Base-by-base conservation (phyloP, 2,888 invertebrate genomes). In the Phaonia tiefii region DNA sequence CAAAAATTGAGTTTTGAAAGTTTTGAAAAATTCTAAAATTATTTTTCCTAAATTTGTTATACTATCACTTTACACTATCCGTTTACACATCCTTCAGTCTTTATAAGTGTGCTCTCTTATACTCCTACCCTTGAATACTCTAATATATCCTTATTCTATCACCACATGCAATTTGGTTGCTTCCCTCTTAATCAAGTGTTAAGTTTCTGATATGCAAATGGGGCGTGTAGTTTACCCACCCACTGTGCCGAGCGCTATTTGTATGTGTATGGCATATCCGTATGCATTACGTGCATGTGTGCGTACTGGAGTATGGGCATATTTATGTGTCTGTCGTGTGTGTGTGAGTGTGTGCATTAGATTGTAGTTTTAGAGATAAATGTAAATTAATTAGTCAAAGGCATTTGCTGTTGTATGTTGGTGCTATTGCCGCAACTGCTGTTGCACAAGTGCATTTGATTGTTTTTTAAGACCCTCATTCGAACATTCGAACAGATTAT, bases 361-460 rank as follows among this genome's bases (percentile, higher is more conserved):
- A 77, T 71, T 79, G 77, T 71, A 78, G 74, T 79, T 76, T 31
- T 72, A 75, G 73, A 80, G 83, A 83, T 83, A 83, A 83, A 84
- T 84, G 80, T 80, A 83, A 84, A 84, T 84, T 84, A 84, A 84
- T 83, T 84, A 83, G 83, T 83, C 81, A 78, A 82, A 82, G 82
- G 82, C 75, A 76, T 81, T 63, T 42, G 58, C 8, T 15, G 22
- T 8, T 37, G 58, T 37, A n/a, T 37, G 37, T 58, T 15, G 31
- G n/a, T 26, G 26, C 15, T 58, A 37, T 58, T 56, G 26, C 25
- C 22, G 56, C n/a, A 56, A 26, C 26, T 10, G 11, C 11, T 56
- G 56, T 26, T 22, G n/a, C 79, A 77, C 80, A 79, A 83, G 82
- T 83, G 82, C 79, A 77, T 83, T 83, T 84, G 80, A 83, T 82